These are phyloP conservation scores for Trididemnum miniatum DNA, from an alignment of 23 tunicate genomes.

Conservation along the genomic window DNA sequence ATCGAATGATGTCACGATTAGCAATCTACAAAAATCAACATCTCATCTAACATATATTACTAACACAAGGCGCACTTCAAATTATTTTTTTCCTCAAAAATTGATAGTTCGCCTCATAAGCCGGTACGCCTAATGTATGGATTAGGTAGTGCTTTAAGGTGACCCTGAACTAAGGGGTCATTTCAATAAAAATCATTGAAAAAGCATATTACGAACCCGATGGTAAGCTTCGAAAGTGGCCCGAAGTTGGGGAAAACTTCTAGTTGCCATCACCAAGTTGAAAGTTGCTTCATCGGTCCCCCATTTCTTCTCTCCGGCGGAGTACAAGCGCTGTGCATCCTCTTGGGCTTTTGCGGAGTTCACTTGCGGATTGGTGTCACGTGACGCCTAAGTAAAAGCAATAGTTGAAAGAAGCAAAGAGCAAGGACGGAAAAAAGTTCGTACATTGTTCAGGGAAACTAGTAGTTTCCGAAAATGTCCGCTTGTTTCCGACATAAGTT, in stretches of 20 bases:
- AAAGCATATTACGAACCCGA: background rate
- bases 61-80: no score
- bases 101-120: no score
- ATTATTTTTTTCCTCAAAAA: no score
- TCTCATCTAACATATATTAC: no score
- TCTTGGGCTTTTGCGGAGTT: conserved; percentile 54
- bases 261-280: conserved; percentile 72
- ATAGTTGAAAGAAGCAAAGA: background rate
- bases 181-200: no score
- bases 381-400: conserved; percentile 48
- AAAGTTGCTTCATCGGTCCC: conserved; percentile 93
- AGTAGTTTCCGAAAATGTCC: conserved; percentile 84
- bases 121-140: no score
- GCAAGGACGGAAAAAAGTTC: background rate
- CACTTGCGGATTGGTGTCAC: conserved; percentile 55
- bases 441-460: conserved; percentile 82
- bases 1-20: conserved; percentile 75
- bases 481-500: conserved; percentile 71
- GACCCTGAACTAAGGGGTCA: no score
- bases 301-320: conserved; percentile 98
- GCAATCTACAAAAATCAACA: conserved; percentile 61
- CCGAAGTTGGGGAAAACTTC: conserved; percentile 72
- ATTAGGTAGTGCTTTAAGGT: no score
- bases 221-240: conserved; percentile 83
- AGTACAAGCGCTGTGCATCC: conserved; percentile 74